These are phyloP conservation scores for Microctonus hyperodae DNA, from an alignment of 2,888 invertebrate genomes.

Conservation along the genomic window DNA sequence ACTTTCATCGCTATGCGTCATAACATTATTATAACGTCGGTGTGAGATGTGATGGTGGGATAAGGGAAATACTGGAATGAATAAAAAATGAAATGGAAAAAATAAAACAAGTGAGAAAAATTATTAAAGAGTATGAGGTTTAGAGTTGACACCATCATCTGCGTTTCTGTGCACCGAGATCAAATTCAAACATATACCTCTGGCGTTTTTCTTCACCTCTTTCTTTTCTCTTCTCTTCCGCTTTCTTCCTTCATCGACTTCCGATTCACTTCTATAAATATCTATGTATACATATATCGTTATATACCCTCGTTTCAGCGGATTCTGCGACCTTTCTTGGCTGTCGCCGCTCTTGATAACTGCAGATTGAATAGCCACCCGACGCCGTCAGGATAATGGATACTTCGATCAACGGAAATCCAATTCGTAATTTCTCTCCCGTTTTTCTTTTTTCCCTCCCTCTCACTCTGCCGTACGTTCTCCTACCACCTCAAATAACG, in stretches of 20 bases:
- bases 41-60: constrained; percentile 20
- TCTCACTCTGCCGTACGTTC: neutral
- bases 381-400: constrained; percentile 35
- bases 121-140: neutral
- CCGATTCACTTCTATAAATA: neutral
- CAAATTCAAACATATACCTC: neutral
- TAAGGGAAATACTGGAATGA: constrained; percentile 14
- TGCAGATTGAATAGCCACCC: constrained; percentile 39
- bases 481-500: neutral
- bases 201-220: neutral
- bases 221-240: neutral
- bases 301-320: constrained; percentile 27
- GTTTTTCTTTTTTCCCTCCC: constrained; percentile 6
- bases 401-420: constrained; percentile 36
- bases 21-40: constrained; percentile 44
- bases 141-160: constrained; percentile 38
- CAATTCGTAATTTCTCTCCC: constrained; percentile 32
- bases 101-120: constrained; percentile 8
- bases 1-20: constrained; percentile 46
- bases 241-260: constrained; percentile 6
- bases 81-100: neutral
- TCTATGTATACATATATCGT: constrained; percentile 7
- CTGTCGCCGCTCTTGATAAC: constrained; percentile 34
- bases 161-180: constrained; percentile 34
- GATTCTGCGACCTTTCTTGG: constrained; percentile 32